Evolutionary conservation across 2,113 vertebrate species (phyloP).

Genomic region (Regulus satrapa): DNA sequence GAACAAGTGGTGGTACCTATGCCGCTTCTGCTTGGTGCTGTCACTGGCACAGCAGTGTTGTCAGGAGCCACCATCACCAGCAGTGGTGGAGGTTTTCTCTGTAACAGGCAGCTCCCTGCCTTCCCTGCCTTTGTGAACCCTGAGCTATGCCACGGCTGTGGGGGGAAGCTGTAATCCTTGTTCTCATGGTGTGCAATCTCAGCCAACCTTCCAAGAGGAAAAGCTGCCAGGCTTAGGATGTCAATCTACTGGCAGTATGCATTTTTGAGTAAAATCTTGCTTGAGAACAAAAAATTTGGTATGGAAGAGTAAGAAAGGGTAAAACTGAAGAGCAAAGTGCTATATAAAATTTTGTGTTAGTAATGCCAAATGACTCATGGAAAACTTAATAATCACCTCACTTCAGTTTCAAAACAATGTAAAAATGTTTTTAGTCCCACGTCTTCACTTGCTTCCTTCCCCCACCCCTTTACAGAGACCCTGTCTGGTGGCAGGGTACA

Average conservation of each 20-base stretch:
- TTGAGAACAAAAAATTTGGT: not conserved
- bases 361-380: slow-evolving; percentile 41
- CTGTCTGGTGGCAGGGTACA: not conserved
- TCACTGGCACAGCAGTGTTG: not conserved
- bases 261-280: not conserved
- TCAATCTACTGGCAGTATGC: not conserved
- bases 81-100: not conserved
- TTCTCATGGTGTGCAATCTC: not conserved
- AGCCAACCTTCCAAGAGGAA: not conserved
- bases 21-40: not conserved
- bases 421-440: not conserved
- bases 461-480: not conserved
- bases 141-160: not conserved
- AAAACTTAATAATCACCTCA: slow-evolving; percentile 30
- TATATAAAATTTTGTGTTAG: not conserved
- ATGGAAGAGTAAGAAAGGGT: not conserved
- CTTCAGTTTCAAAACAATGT: slow-evolving; percentile 22
- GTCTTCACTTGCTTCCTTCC: not conserved
- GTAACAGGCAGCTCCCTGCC: not conserved
- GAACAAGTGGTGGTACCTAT: not conserved
- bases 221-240: not conserved
- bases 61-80: not conserved
- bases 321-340: not conserved
- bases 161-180: not conserved
- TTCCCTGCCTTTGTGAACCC: not conserved